Evolutionary conservation across 2,888 invertebrate species (phyloP).

Genomic region (Mycalesis mineus): DNA sequence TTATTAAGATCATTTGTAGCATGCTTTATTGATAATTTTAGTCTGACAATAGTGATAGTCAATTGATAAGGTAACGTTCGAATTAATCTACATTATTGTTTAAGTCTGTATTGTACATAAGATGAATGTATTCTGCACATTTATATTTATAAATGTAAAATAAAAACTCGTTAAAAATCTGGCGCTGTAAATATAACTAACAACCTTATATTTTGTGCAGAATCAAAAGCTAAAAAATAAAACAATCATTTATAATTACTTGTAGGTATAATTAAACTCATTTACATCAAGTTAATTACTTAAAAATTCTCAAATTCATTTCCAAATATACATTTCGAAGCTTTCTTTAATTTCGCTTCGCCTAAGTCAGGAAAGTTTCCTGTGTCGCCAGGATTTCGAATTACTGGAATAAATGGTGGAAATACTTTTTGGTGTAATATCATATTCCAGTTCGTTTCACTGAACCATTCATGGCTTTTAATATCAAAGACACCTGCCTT

Average conservation of each 20-base stretch:
- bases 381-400: slow-evolving; percentile 77
- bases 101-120: too few relatives aligned
- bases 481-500: slow-evolving; percentile 93
- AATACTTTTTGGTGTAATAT: slow-evolving; percentile 85
- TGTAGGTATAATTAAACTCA: not conserved
- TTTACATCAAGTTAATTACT: not conserved
- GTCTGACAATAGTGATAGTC: too few relatives aligned
- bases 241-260: not conserved
- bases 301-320: slow-evolving; percentile 84
- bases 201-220: too few relatives aligned
- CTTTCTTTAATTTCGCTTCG: slow-evolving; percentile 67
- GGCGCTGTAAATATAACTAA: too few relatives aligned
- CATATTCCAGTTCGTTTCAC: slow-evolving; percentile 86
- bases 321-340: slow-evolving; percentile 70
- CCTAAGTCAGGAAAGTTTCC: slow-evolving; percentile 81
- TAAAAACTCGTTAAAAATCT: too few relatives aligned
- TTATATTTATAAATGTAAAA: too few relatives aligned
- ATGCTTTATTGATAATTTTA: too few relatives aligned
- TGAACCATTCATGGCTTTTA: slow-evolving; percentile 93
- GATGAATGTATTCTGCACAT: too few relatives aligned
- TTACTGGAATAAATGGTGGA: slow-evolving; percentile 80
- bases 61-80: too few relatives aligned
- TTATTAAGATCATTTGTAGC: too few relatives aligned
- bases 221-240: not conserved
- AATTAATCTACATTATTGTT: too few relatives aligned